phyloP scores from a whole-genome alignment of 2,797 vertebrate genomes.

The Phataginus tricuspis region DNA sequence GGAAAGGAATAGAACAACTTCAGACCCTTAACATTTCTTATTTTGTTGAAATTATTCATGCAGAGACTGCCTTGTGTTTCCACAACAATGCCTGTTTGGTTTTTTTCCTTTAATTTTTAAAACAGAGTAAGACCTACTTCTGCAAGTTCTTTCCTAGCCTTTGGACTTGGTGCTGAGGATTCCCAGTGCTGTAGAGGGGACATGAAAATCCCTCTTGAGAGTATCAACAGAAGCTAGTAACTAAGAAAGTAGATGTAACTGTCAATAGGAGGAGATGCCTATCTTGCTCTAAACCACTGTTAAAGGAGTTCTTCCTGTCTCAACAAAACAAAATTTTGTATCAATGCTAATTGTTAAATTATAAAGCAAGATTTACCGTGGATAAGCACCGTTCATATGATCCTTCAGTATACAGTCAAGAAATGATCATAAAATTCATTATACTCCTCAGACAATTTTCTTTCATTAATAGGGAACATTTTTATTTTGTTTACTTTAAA shows the following conservation, averaged over 20 bases:
- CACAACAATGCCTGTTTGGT: not conserved
- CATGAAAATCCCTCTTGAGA: not conserved
- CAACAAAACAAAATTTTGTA: not conserved
- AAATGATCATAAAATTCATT: not conserved
- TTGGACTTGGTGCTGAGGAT: not conserved
- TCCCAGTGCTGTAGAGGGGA: not conserved
- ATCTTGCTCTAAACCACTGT: not conserved
- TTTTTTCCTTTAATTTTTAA: not conserved
- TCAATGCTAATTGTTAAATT: not conserved
- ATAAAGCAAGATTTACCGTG: not conserved
- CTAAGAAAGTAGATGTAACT: not conserved
- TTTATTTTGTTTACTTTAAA: not conserved
- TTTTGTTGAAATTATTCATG: not conserved
- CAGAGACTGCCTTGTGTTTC: not conserved
- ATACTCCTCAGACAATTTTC: not conserved
- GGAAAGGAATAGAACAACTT: not conserved
- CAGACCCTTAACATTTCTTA: not conserved
- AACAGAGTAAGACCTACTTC: not conserved
- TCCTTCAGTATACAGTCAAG: not conserved
- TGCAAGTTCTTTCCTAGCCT: not conserved
- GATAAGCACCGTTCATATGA: not conserved
- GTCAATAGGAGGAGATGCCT: not conserved
- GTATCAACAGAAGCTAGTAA: not conserved
- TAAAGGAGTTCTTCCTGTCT: not conserved
- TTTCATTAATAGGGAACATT: not conserved